Conservation (phyloP, 2,113 vertebrate genomes). For the Alces alces region DNA sequence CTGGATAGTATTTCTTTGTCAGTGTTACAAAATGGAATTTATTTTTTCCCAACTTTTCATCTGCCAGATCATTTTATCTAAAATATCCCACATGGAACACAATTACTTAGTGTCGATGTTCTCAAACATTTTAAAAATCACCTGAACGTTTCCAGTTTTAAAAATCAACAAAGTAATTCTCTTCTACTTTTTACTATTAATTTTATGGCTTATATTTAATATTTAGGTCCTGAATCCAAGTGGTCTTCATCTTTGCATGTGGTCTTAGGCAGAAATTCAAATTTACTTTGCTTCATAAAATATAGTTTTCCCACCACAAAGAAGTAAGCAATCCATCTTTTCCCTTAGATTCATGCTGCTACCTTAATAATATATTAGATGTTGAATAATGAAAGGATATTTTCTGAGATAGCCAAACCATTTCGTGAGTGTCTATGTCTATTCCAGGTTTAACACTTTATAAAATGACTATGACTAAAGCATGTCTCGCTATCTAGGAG, state of each 20-base stretch:
- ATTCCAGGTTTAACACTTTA: neutral
- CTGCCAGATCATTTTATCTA: neutral
- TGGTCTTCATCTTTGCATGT: neutral
- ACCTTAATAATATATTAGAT: neutral
- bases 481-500: neutral
- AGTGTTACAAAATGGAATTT: neutral
- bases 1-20: neutral
- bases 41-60: neutral
- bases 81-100: neutral
- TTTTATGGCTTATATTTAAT: neutral
- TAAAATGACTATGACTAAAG: neutral
- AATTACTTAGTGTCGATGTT: neutral
- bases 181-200: neutral
- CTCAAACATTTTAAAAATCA: neutral
- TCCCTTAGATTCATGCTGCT: neutral
- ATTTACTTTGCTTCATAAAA: neutral
- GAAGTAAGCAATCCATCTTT: neutral
- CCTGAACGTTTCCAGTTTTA: neutral
- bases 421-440: neutral
- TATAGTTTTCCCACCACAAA: neutral
- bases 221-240: neutral
- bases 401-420: neutral
- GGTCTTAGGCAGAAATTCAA: neutral
- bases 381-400: neutral
- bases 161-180: neutral